These are phyloP conservation scores for Fratercula arctica DNA, from an alignment of 2,797 vertebrate species.

Conservation along the genomic window DNA sequence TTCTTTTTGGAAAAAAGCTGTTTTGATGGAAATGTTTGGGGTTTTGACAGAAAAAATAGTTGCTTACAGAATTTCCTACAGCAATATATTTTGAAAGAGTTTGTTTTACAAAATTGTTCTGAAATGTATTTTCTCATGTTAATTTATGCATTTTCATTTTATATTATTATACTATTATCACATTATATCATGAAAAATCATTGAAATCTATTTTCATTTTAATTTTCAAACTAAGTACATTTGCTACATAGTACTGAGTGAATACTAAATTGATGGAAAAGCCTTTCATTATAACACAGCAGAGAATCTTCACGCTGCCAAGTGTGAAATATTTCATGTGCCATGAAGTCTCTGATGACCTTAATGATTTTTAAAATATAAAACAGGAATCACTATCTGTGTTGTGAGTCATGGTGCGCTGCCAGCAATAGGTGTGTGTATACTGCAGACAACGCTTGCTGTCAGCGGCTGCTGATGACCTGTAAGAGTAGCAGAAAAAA, in stretches of 20 bases:
- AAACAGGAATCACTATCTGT: not conserved
- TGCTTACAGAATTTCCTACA: not conserved
- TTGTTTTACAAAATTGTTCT: not conserved
- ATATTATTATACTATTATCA: not conserved
- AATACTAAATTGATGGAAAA: not conserved
- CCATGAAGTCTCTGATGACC: not conserved
- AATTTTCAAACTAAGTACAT: slow-evolving; percentile 10
- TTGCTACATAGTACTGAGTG: not conserved
- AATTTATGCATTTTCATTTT: slow-evolving; percentile 22
- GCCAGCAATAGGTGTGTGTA: not conserved
- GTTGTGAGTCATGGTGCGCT: not conserved
- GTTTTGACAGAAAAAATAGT: not conserved
- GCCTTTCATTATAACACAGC: not conserved
- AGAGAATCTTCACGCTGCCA: not conserved
- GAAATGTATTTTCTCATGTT: slow-evolving; percentile 4
- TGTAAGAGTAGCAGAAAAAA: not conserved
- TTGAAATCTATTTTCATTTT: slow-evolving; percentile 25
- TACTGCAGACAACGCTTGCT: not conserved
- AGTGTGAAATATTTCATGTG: not conserved
- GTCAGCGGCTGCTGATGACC: not conserved
- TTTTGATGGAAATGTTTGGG: not conserved
- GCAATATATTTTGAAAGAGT: not conserved
- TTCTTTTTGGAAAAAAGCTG: not conserved
- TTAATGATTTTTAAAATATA: slow-evolving; percentile 11
- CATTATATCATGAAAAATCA: not conserved